Conservation (phyloP, 2,113 vertebrate species). For the Macquaria ambigua region DNA sequence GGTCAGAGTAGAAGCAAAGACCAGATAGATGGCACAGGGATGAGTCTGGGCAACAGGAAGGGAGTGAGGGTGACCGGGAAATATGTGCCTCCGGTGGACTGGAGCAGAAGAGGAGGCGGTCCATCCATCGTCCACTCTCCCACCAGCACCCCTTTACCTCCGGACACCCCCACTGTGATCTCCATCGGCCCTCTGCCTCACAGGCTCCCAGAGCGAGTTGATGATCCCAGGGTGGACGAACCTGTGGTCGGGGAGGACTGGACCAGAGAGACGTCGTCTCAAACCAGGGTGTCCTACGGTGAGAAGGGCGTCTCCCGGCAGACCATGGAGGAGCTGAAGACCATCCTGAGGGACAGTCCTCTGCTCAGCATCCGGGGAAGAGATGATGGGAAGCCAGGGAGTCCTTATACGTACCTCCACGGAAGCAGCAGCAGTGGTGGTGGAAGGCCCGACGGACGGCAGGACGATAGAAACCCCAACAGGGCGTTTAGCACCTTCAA, state of each 20-base stretch:
- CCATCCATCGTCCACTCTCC: slow-evolving; percentile 62
- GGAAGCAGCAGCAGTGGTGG: slow-evolving; percentile 24
- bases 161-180: slow-evolving; percentile 57
- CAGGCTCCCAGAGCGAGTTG: slow-evolving; percentile 31
- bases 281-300: slow-evolving; percentile 21
- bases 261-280: slow-evolving; percentile 25
- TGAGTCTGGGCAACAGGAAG: slow-evolving; percentile 85
- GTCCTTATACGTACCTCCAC: slow-evolving; percentile 62
- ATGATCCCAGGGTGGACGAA: slow-evolving; percentile 44
- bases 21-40: slow-evolving; percentile 86
- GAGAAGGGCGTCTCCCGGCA: slow-evolving; percentile 76
- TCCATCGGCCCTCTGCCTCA: slow-evolving; percentile 62
- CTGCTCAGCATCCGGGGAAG: slow-evolving; percentile 59
- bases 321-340: slow-evolving; percentile 87
- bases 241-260: background rate
- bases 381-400: slow-evolving; percentile 49
- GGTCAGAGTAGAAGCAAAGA: slow-evolving; percentile 79
- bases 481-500: slow-evolving; percentile 81
- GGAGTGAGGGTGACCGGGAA: slow-evolving; percentile 82
- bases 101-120: slow-evolving; percentile 77
- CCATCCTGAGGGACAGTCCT: slow-evolving; percentile 80
- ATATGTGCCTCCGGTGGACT: slow-evolving; percentile 68
- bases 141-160: slow-evolving; percentile 46
- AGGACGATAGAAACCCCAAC: slow-evolving; percentile 65
- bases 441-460: slow-evolving; percentile 61